Base-by-base conservation (phyloP, 2,888 invertebrate species). In the Tillus elongatus region DNA sequence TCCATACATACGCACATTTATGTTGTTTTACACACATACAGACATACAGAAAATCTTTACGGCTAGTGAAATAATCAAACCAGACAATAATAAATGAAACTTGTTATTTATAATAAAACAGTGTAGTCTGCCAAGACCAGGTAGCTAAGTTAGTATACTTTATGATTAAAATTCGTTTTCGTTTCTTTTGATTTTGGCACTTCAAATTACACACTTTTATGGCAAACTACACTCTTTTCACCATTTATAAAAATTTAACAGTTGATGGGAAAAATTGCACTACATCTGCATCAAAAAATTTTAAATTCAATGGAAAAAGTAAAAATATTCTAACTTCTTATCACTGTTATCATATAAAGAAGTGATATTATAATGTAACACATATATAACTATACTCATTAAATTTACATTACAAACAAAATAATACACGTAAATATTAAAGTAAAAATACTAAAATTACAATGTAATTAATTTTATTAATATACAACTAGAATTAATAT, bases 1-100 rank as follows among this genome's bases (percentile, higher is more conserved):
- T 62, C 58, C 63, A 60, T 63, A 61, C 63, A 64, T 62, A 61
- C 63, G 56, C 59, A 61, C 61, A 63, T 58, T 58, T 57, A 61
- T 56, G 55, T 59, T 60, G 57, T 58, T 58, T 59, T 52, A 63
- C 62, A 63, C 60, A 61, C 63, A 64, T 60, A 63, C 64, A 61
- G 57, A 64, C 63, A 60, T 63, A 61, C 63, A 63, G 63, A 58
- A 61, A 60, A 54, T 54, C 53, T 55, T 60, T 57, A 58, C 41
- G 42, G 32, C 45, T 47, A 50, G 40, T 49, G 46, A 52, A 48
- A 39, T 30, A 46, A 46, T 38, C 28, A 28, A 35, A 2, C 12
- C 6, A 15, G 27, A 32, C 15, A 33, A 40, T 8, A 35, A 33
- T 30, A 31, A 35, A 32, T 6, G 6, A 15, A 35, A 37, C 32